Evolutionary conservation across 2,113 vertebrate genomes (phyloP).

Genomic region (Ascaphus truei): DNA sequence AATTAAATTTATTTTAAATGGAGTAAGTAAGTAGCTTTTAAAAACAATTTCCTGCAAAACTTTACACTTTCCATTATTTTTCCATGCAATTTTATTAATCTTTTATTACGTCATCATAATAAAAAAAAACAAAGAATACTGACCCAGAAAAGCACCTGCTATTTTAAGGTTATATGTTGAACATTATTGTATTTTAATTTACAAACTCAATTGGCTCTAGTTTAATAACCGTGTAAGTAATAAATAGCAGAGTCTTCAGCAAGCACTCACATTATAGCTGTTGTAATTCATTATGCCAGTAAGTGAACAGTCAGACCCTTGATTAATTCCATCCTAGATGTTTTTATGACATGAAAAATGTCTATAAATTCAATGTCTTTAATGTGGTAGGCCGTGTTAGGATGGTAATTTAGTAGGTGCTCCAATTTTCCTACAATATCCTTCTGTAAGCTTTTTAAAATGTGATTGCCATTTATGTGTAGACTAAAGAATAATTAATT

Average conservation of each 20-base stretch:
- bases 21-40: too few species aligned
- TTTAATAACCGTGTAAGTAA: not conserved
- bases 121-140: too few species aligned
- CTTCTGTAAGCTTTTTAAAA: not conserved
- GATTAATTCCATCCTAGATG: not conserved
- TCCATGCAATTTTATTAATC: too few species aligned
- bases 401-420: not conserved
- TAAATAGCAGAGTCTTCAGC: not conserved
- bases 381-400: not conserved
- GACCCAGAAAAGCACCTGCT: not conserved
- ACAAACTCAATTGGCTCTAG: not conserved
- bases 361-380: not conserved
- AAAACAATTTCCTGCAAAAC: too few species aligned
- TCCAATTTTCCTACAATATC: not conserved
- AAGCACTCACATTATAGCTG: not conserved
- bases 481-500: not conserved
- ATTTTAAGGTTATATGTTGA: not conserved
- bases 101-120: too few species aligned
- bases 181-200: not conserved
- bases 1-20: too few species aligned
- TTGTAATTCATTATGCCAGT: not conserved
- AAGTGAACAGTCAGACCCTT: constrained; percentile 3
- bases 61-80: too few species aligned
- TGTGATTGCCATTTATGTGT: not conserved
- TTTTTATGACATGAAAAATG: not conserved